Percentiles rank a stretch among this genome's conserved stretches.
phyloP scores from a whole-genome alignment of 37 sponge, comb jelly and placozoan genomes.

The Ianthella basta region DNA sequence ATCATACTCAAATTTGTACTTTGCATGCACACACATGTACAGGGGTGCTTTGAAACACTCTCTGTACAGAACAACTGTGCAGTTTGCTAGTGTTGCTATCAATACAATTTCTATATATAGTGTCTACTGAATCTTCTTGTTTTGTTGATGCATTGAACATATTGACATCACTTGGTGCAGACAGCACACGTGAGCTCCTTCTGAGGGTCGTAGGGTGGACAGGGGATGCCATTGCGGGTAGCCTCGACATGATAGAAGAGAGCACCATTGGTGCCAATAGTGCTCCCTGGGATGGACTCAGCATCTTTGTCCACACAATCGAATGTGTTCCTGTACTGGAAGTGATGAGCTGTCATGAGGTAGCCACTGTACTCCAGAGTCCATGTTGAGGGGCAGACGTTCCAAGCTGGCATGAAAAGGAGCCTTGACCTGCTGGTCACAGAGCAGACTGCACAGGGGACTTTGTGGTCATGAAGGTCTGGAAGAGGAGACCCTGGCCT shows the following conservation, averaged over 20 bases:
- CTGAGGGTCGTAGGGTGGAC: slow-evolving; percentile 40
- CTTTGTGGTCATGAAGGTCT: slow-evolving; percentile 16
- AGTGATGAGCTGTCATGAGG: slow-evolving; percentile 24
- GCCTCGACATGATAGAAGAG: slow-evolving; percentile 41
- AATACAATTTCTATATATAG: no score
- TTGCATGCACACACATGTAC: no score
- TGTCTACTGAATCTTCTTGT: no score
- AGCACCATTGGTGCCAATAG: slow-evolving; percentile 7
- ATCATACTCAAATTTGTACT: no score
- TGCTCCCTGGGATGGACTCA: slow-evolving; percentile 26
- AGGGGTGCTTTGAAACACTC: no score
- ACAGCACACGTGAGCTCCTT: slow-evolving; percentile 58
- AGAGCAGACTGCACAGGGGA: slow-evolving; percentile 61
- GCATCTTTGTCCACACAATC: slow-evolving; percentile 58
- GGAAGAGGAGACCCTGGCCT: not conserved
- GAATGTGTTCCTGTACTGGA: not conserved
- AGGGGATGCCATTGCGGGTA: slow-evolving; percentile 35
- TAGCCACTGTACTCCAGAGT: slow-evolving; percentile 60
- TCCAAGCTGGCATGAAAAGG: slow-evolving; percentile 45
- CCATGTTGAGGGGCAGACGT: slow-evolving; percentile 31
- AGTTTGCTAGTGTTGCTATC: no score
- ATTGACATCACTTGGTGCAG: slow-evolving; percentile 32
- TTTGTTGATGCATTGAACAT: no score
- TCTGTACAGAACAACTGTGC: no score
- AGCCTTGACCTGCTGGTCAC: slow-evolving; percentile 10